Evolutionary conservation across 2,888 invertebrate genomes (phyloP).

Genomic region (Pinctada fucata): DNA sequence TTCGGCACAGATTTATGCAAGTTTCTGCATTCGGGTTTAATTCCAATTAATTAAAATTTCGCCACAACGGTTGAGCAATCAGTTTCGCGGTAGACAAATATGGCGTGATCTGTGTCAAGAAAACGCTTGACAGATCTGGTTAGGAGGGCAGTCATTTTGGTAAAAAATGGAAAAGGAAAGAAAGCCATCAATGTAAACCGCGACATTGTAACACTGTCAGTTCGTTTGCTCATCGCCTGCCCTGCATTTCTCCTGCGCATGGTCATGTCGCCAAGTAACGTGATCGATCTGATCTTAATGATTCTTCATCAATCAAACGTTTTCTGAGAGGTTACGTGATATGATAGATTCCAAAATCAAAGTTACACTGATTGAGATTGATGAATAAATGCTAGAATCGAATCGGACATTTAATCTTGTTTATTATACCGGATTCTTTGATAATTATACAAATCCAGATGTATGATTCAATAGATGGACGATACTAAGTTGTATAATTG

Average conservation of each 20-base stretch:
- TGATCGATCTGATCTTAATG: slow-evolving; percentile 1
- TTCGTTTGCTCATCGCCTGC: background rate
- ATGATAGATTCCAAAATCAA: background rate
- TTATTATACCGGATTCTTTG: too few species aligned
- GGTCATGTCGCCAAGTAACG: background rate
- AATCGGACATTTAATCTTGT: background rate
- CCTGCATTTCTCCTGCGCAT: background rate
- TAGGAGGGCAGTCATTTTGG: background rate
- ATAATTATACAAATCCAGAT: too few species aligned
- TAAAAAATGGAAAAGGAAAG: background rate
- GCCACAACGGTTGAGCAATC: background rate
- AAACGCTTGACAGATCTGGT: background rate
- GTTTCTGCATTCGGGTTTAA: background rate
- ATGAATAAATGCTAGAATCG: background rate
- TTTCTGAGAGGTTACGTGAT: background rate
- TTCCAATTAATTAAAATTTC: background rate
- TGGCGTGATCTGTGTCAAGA: background rate
- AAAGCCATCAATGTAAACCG: background rate
- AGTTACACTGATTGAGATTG: background rate
- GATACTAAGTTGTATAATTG: too few species aligned
- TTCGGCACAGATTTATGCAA: slow-evolving; percentile 4
- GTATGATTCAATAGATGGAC: too few species aligned
- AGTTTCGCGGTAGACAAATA: background rate
- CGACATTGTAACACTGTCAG: background rate
- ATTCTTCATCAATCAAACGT: slow-evolving; percentile 4